phyloP scores from a whole-genome alignment of 2,888 invertebrate species.

The Bombylius discolor region DNA sequence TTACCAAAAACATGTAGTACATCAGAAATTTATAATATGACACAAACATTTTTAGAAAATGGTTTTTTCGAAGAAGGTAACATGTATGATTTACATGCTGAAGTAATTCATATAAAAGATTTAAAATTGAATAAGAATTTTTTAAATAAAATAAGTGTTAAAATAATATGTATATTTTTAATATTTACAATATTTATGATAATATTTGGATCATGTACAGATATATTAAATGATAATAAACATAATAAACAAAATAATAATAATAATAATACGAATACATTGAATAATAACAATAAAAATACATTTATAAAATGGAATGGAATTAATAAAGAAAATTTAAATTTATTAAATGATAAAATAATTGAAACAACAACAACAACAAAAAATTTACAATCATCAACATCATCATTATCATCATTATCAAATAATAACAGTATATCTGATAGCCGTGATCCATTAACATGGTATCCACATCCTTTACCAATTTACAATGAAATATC shows the following conservation, averaged over 20 bases:
- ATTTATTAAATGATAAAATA: not conserved
- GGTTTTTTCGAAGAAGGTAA: constrained; percentile 28
- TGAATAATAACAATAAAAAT: not conserved
- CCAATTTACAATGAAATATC: not conserved
- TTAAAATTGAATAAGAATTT: constrained; percentile 27
- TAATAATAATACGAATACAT: not conserved
- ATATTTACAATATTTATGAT: constrained; percentile 21
- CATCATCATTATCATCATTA: too few species aligned
- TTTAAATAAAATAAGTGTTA: constrained; percentile 27
- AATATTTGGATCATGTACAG: constrained; percentile 16
- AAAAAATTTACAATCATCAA: not conserved
- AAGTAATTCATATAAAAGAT: constrained; percentile 34
- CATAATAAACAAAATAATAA: not conserved
- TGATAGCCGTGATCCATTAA: not conserved
- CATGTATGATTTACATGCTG: constrained; percentile 29
- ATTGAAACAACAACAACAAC: not conserved
- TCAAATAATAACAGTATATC: not conserved
- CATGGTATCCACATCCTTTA: constrained; percentile 4
- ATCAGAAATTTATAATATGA: constrained; percentile 30
- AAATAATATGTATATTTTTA: constrained; percentile 22
- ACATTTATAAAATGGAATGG: too few species aligned
- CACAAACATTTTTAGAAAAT: constrained; percentile 26
- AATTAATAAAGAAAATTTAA: too few species aligned
- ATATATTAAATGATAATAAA: not conserved
- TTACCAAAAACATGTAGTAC: constrained; percentile 38